These are phyloP conservation scores for Takifugu ocellatus DNA, from an alignment of 2,797 vertebrate species.

Conservation along the genomic window DNA sequence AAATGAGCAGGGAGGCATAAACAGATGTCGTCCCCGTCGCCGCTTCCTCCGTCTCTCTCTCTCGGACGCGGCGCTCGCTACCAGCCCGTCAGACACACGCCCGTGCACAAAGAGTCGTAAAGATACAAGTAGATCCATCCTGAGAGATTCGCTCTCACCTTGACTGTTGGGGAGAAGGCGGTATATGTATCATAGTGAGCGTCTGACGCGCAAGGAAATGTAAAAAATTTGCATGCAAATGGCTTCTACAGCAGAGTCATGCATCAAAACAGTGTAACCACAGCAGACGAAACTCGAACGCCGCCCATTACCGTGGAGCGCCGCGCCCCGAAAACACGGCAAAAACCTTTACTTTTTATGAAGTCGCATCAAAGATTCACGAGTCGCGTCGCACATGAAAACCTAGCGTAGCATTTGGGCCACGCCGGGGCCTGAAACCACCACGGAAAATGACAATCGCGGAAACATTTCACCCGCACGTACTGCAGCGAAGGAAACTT, in stretches of 20 bases:
- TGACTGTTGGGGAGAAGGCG: constrained; percentile 58
- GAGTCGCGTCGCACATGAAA: constrained; percentile 30
- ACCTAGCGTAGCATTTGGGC: constrained; percentile 24
- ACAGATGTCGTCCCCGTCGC: constrained; percentile 13
- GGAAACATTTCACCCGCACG: constrained; percentile 45
- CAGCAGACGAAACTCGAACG: constrained; percentile 54
- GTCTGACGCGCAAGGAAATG: constrained; percentile 62
- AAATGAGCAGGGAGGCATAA: constrained; percentile 33
- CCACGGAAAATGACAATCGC: constrained; percentile 44
- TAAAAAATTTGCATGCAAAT: constrained; percentile 75
- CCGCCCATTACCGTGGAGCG: constrained; percentile 28
- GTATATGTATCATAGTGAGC: constrained; percentile 62
- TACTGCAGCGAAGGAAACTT: constrained; percentile 44
- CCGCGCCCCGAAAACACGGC: constrained; percentile 15
- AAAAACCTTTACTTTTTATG: constrained; percentile 30
- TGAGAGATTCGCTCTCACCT: constrained; percentile 52
- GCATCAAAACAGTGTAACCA: constrained; percentile 63
- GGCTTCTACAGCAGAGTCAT: constrained; percentile 61
- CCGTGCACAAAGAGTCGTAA: constrained; percentile 39
- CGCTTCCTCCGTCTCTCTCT: constrained; percentile 12
- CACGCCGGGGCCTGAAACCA: constrained; percentile 23
- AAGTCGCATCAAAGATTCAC: constrained; percentile 18
- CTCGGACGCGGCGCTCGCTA: constrained; percentile 10
- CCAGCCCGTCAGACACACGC: constrained; percentile 22
- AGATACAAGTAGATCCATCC: constrained; percentile 49